Percentiles rank a stretch among this genome's conserved stretches.
Evolutionary conservation across 2,888 invertebrate genomes (phyloP).

Genomic region (Notocelia uddmanniana): DNA sequence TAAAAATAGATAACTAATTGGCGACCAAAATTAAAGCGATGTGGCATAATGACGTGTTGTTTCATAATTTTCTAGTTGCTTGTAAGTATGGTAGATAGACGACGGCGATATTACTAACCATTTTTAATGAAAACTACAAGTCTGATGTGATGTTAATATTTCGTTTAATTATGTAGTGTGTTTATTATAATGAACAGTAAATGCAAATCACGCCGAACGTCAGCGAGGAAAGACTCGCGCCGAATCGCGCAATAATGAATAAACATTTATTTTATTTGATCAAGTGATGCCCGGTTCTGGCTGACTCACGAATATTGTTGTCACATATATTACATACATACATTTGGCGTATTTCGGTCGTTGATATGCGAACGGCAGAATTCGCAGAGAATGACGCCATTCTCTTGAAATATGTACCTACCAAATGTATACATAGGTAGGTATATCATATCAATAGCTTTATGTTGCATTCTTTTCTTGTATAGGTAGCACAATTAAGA

Average conservation of each 20-base stretch:
- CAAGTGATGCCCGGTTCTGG: conserved; percentile 68
- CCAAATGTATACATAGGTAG: conserved; percentile 20
- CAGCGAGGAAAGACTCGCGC: conserved; percentile 69
- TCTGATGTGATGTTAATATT: neutral
- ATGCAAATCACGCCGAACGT: conserved; percentile 57
- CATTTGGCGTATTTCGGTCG: conserved; percentile 74
- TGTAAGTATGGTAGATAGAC: neutral
- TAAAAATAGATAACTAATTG: conserved; percentile 14
- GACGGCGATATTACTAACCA: neutral
- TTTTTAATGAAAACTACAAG: neutral
- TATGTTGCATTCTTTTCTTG: conserved; percentile 9
- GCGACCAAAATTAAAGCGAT: conserved; percentile 24
- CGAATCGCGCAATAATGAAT: conserved; percentile 66
- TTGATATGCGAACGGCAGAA: conserved; percentile 74
- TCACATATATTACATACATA: conserved; percentile 65
- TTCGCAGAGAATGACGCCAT: conserved; percentile 80
- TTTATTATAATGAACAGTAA: conserved; percentile 16
- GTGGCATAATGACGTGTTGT: neutral
- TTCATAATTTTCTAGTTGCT: conserved; percentile 4
- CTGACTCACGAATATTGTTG: conserved; percentile 83
- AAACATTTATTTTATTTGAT: conserved; percentile 82
- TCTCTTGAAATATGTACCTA: conserved; percentile 67
- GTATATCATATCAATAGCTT: conserved; percentile 37
- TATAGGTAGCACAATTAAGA: neutral
- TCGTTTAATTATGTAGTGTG: neutral